Base-by-base conservation (phyloP, 2,888 invertebrate genomes). In the Gari tellinella region DNA sequence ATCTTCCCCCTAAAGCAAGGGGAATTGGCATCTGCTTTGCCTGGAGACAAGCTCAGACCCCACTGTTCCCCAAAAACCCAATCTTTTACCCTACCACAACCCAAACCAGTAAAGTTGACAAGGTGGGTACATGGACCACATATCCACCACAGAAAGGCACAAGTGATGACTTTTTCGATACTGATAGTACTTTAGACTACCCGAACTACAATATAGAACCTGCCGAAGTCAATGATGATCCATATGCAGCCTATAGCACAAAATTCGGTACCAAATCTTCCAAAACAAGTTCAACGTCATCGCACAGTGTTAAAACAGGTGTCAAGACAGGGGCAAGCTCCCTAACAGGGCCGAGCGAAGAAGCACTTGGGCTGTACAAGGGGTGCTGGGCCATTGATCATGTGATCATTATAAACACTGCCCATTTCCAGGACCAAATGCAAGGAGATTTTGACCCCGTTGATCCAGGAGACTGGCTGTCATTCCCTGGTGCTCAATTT, bases 361-460 rank as follows among this genome's bases (percentile, higher is more conserved):
- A 74, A 53, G 40, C 45, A 1, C 49, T 40, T 14, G 76, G 53
- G n/a, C 62, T 60, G 7, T 82, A 76, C 65, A 73, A 81, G 37
- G 89, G 90, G 4, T 92, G 92, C 81, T 92, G 92, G 92, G 92
- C 88, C 2, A 69, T 92, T 41, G 92, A 92, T 72, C 90, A 92
- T 66, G 82, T 92, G 5, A 74, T 92, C 3, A 82, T 92, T n/a
- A 88, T 87, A 53, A 92, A 91, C 78, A 83, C 81, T 38, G 90
- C 89, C 1, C 61, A 90, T 40, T 81, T 86, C 12, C 91, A 91
- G 0, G 61, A 72, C 2, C 53, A 63, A 14, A 49, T 92, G 12
- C 70, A 84, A n/a, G 92, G 92, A 37, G 81, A 86, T 57, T 92
- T 92, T 85, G 92, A 92, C 77, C 92, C 92, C 7, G 79, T 92